These are phyloP conservation scores for Hapalemur alaotrensis DNA, from an alignment of 2,797 vertebrate genomes.

Conservation along the genomic window DNA sequence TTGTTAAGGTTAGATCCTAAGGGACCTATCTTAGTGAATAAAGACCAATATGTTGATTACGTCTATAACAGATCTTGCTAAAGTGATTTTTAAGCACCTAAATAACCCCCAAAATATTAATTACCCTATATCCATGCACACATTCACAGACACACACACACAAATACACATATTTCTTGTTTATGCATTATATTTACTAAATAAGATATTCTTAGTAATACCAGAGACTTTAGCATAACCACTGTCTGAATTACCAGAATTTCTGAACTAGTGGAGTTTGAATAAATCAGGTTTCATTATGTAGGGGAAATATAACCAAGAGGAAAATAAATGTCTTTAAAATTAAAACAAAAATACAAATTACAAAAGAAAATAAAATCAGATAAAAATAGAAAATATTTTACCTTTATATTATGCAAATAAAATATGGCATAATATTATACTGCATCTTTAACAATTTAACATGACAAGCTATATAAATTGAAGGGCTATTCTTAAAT, in stretches of 20 bases:
- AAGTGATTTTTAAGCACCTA: neutral
- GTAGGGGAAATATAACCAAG: neutral
- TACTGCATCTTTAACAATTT: neutral
- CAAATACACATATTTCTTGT: neutral
- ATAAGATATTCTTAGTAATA: neutral
- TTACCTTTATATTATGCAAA: neutral
- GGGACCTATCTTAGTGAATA: neutral
- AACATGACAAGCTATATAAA: neutral
- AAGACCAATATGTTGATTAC: neutral
- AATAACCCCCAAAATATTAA: neutral
- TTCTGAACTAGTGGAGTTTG: neutral
- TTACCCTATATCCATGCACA: neutral
- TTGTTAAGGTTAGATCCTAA: neutral
- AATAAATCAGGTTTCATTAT: neutral
- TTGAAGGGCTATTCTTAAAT: neutral
- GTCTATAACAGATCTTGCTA: neutral
- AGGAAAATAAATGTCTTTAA: neutral
- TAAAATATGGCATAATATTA: neutral
- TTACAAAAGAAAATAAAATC: neutral
- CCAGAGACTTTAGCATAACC: neutral
- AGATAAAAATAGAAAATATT: neutral
- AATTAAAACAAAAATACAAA: neutral
- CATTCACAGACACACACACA: neutral
- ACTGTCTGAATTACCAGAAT: neutral
- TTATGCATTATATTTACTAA: neutral